Evolutionary conservation across 1,140 invertebrate genomes (phyloP).

Genomic region (Caligus rogercresseyi): DNA sequence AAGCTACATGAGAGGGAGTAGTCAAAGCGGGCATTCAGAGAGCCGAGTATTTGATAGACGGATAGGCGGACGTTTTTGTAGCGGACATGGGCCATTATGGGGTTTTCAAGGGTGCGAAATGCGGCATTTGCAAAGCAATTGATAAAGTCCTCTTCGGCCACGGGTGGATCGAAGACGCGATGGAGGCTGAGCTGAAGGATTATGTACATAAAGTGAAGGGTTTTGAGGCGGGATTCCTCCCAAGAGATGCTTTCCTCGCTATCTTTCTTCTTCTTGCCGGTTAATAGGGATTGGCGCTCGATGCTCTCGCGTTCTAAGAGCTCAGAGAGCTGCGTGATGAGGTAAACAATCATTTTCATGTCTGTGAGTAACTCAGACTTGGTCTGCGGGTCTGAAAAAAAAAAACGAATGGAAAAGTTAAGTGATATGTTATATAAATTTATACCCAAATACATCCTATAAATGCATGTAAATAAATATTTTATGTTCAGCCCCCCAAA

Average conservation of each 20-base stretch:
- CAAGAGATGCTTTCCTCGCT: constrained; percentile 30
- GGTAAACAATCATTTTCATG: constrained; percentile 47
- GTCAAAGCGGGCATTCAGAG: constrained; percentile 59
- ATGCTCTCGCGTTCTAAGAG: constrained; percentile 37
- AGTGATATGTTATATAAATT: too few species aligned
- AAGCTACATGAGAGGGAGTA: constrained; percentile 47
- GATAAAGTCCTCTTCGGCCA: constrained; percentile 65
- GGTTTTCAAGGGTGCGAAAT: constrained; percentile 53
- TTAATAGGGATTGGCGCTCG: constrained; percentile 28
- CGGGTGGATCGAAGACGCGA: constrained; percentile 55
- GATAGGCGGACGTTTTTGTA: constrained; percentile 46
- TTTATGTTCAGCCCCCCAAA: too few species aligned
- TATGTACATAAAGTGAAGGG: constrained; percentile 42
- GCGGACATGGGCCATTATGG: constrained; percentile 34
- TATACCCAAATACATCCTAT: too few species aligned
- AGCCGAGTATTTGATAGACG: constrained; percentile 55
- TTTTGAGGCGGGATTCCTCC: constrained; percentile 38
- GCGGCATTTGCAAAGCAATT: constrained; percentile 50
- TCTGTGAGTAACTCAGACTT: constrained; percentile 37
- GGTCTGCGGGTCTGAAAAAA: constrained; percentile 24
- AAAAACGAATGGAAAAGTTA: not conserved
- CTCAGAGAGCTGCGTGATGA: constrained; percentile 43
- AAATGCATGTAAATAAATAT: too few species aligned
- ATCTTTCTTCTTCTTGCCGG: constrained; percentile 26
- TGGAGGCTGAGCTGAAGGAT: constrained; percentile 47